Conservation (phyloP, 2,797 vertebrate genomes). For the Crossoptilon crossoptilon region DNA sequence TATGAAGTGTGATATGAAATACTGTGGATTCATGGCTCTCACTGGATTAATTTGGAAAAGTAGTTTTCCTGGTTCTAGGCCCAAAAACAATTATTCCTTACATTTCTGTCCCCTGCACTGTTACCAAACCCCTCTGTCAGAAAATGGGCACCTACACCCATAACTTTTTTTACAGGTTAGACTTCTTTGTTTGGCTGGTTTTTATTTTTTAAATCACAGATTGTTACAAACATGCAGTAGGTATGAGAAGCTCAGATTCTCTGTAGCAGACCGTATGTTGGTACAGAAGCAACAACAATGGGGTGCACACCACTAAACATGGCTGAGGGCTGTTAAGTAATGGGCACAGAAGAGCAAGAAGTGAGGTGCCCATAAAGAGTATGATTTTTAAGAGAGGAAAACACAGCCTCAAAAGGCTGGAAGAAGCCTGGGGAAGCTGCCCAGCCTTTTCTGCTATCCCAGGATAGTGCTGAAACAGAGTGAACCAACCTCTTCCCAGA, state of each 20-base stretch:
- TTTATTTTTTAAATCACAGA: neutral
- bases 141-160: conserved; percentile 55
- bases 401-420: neutral
- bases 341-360: neutral
- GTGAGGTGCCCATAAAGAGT: neutral
- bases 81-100: conserved; percentile 76
- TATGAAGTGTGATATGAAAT: conserved; percentile 79
- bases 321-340: accelerated
- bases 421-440: neutral
- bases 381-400: neutral
- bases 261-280: neutral
- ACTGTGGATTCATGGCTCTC: conserved; percentile 78
- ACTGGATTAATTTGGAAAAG: conserved; percentile 76
- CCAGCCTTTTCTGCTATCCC: neutral
- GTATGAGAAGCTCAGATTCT: conserved; percentile 26
- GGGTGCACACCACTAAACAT: neutral
- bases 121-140: conserved; percentile 52
- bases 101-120: conserved; percentile 64
- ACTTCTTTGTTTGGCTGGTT: conserved; percentile 21
- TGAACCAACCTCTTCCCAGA: neutral
- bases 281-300: conserved; percentile 2
- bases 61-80: conserved; percentile 78
- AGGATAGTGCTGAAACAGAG: accelerated
- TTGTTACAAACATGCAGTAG: conserved; percentile 36
- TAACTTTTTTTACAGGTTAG: conserved; percentile 60